Conservation (phyloP, 2,888 invertebrate genomes). For the Galerucella pusilla region DNA sequence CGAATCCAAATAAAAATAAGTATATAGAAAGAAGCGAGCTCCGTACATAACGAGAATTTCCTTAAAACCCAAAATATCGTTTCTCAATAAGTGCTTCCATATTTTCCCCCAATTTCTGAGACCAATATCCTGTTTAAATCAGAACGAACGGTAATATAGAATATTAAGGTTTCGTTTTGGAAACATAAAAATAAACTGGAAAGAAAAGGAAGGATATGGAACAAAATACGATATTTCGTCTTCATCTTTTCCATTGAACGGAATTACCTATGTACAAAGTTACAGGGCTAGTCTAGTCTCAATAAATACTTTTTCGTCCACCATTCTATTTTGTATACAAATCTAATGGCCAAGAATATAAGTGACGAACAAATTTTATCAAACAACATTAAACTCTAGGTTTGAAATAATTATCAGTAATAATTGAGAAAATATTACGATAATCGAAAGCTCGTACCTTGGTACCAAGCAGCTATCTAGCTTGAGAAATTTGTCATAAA, state of each 20-base stretch:
- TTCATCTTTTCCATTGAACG: constrained; percentile 4
- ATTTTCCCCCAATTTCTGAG: constrained; percentile 29
- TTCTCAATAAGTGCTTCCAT: constrained; percentile 18
- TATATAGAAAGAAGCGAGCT: constrained; percentile 5
- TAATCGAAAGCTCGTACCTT: no score
- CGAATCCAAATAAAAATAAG: constrained; percentile 1
- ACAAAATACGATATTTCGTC: constrained; percentile 25
- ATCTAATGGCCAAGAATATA: background rate
- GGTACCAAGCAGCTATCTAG: no score
- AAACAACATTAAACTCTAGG: no score
- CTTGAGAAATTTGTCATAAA: no score
- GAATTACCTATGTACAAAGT: background rate
- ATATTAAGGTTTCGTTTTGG: constrained; percentile 31
- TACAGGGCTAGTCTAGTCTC: constrained; percentile 7
- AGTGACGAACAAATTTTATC: background rate
- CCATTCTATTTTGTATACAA: no score
- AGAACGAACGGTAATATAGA: constrained; percentile 33
- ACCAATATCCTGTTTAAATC: constrained; percentile 33
- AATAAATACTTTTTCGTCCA: background rate
- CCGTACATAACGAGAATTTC: background rate
- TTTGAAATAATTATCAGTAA: no score
- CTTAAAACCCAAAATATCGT: constrained; percentile 15
- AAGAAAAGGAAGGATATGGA: constrained; percentile 16
- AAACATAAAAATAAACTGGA: constrained; percentile 33
- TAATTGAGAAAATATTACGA: no score